These are phyloP conservation scores for Odontocerum albicorne DNA, from an alignment of 2,888 invertebrate genomes.

Conservation along the genomic window DNA sequence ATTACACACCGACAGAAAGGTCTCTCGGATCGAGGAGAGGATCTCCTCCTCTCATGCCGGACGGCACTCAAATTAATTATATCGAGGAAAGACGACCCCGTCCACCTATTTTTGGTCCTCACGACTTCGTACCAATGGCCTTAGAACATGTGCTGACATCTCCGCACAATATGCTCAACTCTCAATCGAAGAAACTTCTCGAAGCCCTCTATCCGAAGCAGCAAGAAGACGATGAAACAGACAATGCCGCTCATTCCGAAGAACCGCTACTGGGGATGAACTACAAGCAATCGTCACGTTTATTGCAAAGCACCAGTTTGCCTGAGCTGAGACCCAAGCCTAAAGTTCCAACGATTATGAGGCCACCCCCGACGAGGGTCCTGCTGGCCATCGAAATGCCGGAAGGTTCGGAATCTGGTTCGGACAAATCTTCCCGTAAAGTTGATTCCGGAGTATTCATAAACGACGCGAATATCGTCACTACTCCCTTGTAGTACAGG, in stretches of 20 bases:
- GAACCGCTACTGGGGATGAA: constrained; percentile 49
- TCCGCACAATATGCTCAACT: constrained; percentile 38
- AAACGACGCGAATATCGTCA: constrained; percentile 35
- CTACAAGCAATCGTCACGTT: constrained; percentile 37
- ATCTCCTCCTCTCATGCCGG: constrained; percentile 53
- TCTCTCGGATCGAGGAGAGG: constrained; percentile 56
- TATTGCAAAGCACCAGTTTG: constrained; percentile 51
- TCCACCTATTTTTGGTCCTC: constrained; percentile 48
- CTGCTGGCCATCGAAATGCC: constrained; percentile 51
- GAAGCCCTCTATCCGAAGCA: constrained; percentile 37
- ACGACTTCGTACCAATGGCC: constrained; percentile 43
- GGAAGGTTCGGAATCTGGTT: constrained; percentile 32
- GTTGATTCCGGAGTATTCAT: constrained; percentile 41
- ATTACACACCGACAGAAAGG: constrained; percentile 80
- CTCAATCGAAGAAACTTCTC: constrained; percentile 36
- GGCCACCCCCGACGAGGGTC: constrained; percentile 42
- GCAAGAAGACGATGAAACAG: constrained; percentile 38
- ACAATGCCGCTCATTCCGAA: constrained; percentile 47
- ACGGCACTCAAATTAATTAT: constrained; percentile 69
- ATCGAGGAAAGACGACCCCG: constrained; percentile 55
- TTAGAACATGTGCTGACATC: constrained; percentile 38
- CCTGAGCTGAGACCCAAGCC: constrained; percentile 47
- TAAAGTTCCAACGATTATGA: constrained; percentile 21
- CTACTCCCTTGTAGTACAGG: constrained; percentile 53
- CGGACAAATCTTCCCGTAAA: constrained; percentile 44